Percentiles rank a stretch among this genome's conserved stretches.
Conservation (phyloP, 2,797 vertebrate genomes). For the Corythornis leucogaster region DNA sequence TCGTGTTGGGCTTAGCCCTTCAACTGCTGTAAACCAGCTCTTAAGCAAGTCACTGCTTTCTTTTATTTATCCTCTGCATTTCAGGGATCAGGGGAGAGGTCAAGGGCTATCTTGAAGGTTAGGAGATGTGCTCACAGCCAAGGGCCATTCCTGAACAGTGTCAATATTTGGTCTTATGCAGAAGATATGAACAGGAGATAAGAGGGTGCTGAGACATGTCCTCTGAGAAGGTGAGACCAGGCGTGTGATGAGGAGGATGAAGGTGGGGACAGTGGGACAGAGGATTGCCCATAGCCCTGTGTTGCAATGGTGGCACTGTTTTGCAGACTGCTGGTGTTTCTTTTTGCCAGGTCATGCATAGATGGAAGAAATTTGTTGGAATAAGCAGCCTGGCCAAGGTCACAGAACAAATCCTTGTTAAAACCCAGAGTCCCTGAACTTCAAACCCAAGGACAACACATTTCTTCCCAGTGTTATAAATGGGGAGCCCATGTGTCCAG, state of each 20-base stretch:
- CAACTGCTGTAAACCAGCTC: not conserved
- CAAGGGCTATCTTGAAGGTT: slow-evolving; percentile 34
- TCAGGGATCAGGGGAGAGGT: slow-evolving; percentile 9
- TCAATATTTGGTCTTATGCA: slow-evolving; percentile 57
- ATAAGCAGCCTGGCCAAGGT: not conserved
- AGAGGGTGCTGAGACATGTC: not conserved
- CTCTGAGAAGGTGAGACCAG: not conserved
- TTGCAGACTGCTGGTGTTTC: not conserved
- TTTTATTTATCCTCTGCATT: not conserved
- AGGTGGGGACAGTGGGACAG: not conserved
- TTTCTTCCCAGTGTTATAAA: not conserved
- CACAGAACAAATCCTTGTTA: not conserved
- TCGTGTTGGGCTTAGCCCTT: not conserved
- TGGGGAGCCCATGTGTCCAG: not conserved
- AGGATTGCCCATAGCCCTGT: not conserved
- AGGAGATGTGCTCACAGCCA: slow-evolving; percentile 24
- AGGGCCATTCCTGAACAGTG: slow-evolving; percentile 9
- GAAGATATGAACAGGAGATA: slow-evolving; percentile 24
- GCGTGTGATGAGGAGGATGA: not conserved
- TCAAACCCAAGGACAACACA: not conserved
- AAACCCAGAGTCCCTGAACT: not conserved
- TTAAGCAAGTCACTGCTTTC: not conserved
- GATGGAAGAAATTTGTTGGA: not conserved
- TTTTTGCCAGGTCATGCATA: not conserved
- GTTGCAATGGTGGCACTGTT: not conserved